phyloP scores from a whole-genome alignment of 2,888 invertebrate species.

The Lasioglossum zephyrum region DNA sequence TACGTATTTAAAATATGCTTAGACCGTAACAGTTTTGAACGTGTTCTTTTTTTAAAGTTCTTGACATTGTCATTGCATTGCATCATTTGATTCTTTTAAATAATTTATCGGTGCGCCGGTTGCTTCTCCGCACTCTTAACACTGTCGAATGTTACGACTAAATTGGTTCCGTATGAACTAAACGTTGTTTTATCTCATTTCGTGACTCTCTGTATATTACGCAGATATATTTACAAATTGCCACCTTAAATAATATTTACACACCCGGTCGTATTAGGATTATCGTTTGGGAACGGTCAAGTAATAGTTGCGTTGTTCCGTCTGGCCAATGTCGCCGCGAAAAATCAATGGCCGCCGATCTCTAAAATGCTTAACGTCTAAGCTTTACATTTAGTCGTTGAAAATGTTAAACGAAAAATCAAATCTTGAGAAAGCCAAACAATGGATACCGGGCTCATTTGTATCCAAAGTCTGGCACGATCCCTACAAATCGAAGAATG shows the following conservation, averaged over 20 bases:
- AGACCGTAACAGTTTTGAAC: conserved; percentile 61
- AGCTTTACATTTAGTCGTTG: not conserved
- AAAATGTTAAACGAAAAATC: not conserved
- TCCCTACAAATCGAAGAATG: conserved; percentile 19
- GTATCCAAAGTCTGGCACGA: conserved; percentile 36
- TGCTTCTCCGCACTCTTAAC: conserved; percentile 13
- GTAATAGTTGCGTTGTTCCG: conserved; percentile 4
- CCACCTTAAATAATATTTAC: conserved; percentile 48
- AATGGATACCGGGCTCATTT: conserved; percentile 52
- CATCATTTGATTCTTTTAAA: conserved; percentile 31
- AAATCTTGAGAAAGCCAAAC: conserved; percentile 4
- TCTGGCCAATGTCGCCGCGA: not conserved
- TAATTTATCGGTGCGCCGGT: conserved; percentile 28
- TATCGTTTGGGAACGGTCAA: conserved; percentile 18
- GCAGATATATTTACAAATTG: conserved; percentile 56
- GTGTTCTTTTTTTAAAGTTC: conserved; percentile 49
- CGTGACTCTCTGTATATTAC: conserved; percentile 27
- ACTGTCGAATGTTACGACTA: conserved; percentile 40
- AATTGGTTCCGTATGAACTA: conserved; percentile 66
- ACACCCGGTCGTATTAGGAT: conserved; percentile 21
- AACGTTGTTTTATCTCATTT: conserved; percentile 31
- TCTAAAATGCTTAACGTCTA: not conserved
- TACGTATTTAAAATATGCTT: conserved; percentile 78
- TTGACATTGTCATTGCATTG: conserved; percentile 67
- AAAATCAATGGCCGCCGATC: not conserved